Percentiles rank a stretch among this genome's conserved stretches.
These are phyloP conservation scores for Campylomormyrus tamandua DNA, from an alignment of 2,113 vertebrate genomes.

Conservation along the genomic window DNA sequence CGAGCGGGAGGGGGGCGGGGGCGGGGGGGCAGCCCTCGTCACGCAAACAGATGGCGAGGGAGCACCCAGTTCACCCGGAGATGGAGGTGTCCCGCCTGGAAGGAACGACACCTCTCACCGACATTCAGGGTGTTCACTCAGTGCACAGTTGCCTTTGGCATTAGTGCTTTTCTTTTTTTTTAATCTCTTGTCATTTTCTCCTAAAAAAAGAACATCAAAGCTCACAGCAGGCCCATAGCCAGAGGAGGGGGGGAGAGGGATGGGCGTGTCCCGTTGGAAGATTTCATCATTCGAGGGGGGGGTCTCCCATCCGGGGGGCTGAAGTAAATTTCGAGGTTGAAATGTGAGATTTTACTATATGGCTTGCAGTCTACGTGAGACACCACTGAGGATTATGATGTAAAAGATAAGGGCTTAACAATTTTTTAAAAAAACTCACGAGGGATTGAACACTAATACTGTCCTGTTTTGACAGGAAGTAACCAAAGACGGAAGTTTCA, in stretches of 20 bases:
- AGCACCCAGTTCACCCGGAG: not conserved
- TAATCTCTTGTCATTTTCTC: not conserved
- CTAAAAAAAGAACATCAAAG: not conserved
- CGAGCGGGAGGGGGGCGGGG: too few relatives aligned
- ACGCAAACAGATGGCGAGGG: slow-evolving; percentile 1
- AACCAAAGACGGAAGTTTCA: not conserved
- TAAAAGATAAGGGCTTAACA: not conserved
- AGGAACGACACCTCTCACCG: not conserved
- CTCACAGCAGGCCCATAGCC: not conserved
- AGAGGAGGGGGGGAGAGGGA: not conserved
- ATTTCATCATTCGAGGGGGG: not conserved
- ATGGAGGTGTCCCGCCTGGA: not conserved
- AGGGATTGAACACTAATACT: not conserved
- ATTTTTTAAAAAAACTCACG: not conserved
- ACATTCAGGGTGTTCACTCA: not conserved
- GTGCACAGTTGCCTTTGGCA: not conserved
- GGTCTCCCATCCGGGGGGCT: not conserved
- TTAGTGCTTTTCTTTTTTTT: not conserved
- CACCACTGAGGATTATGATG: not conserved
- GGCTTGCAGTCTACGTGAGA: not conserved
- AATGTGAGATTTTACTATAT: not conserved
- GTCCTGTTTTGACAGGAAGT: not conserved
- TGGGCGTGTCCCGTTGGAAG: not conserved
- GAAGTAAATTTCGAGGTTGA: not conserved
- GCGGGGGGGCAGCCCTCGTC: not conserved